Percentiles rank a stretch among this genome's conserved stretches.
These are phyloP conservation scores for Sisyra nigra DNA, from an alignment of 2,888 invertebrate species.

Conservation along the genomic window DNA sequence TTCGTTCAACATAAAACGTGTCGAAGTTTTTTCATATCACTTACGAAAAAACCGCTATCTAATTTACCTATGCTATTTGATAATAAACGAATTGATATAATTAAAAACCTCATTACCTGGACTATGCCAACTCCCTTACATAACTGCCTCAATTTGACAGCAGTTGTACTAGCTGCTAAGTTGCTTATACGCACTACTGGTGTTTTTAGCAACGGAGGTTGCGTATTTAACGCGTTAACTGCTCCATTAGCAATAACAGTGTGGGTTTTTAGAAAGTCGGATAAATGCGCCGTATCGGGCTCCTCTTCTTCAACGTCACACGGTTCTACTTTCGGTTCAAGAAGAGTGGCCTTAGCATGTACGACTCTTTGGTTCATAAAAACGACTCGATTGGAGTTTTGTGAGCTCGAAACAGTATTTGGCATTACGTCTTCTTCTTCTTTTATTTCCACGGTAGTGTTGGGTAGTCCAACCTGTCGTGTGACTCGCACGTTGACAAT, in stretches of 20 bases:
- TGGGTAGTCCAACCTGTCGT: neutral
- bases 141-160: slow-evolving; percentile 29
- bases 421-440: neutral
- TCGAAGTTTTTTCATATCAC: no score
- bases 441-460: neutral
- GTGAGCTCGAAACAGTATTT: slow-evolving; percentile 5
- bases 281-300: slow-evolving; percentile 13
- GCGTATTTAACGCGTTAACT: neutral
- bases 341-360: neutral
- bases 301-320: slow-evolving; percentile 7
- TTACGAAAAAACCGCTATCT: no score
- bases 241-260: slow-evolving; percentile 14
- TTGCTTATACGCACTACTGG: slow-evolving; percentile 30
- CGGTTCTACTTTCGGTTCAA: neutral
- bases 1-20: no score
- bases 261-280: slow-evolving; percentile 18
- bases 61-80: no score
- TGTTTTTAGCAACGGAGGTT: slow-evolving; percentile 19
- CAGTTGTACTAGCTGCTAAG: slow-evolving; percentile 30
- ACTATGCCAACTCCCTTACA: slow-evolving; percentile 31
- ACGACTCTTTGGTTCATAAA: slow-evolving; percentile 1
- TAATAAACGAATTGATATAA: neutral
- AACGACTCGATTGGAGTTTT: neutral
- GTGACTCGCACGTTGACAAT: neutral
- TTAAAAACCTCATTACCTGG: slow-evolving; percentile 24